These are phyloP conservation scores for Ypsolopha sequella DNA, from an alignment of 2,888 invertebrate species.

Conservation along the genomic window DNA sequence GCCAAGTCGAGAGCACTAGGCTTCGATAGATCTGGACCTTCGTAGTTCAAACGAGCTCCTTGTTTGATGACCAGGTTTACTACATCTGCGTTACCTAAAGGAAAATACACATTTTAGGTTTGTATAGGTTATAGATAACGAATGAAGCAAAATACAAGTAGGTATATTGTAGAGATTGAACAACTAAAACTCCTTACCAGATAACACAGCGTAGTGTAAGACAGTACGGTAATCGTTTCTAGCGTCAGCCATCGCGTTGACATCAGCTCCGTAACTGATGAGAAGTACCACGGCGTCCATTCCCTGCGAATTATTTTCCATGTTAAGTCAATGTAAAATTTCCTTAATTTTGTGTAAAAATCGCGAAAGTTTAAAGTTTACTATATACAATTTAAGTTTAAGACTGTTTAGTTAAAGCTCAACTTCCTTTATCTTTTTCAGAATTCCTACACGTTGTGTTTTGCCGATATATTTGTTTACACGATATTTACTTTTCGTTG, in stretches of 20 bases:
- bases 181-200: slow-evolving; percentile 66
- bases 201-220: slow-evolving; percentile 88
- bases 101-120: no score
- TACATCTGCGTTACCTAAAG: slow-evolving; percentile 73
- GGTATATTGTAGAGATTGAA: background rate
- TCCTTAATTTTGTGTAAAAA: no score
- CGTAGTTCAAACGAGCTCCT: slow-evolving; percentile 81
- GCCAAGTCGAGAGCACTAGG: slow-evolving; percentile 89
- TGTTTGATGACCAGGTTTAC: slow-evolving; percentile 85
- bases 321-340: no score
- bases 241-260: slow-evolving; percentile 88
- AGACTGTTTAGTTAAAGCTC: no score
- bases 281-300: slow-evolving; percentile 82
- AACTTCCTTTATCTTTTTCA: no score
- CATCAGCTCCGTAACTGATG: slow-evolving; percentile 85
- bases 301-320: slow-evolving; percentile 56
- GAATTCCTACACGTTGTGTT: no score
- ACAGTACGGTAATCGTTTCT: slow-evolving; percentile 90
- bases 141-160: no score
- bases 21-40: slow-evolving; percentile 73
- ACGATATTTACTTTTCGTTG: slow-evolving; percentile 77
- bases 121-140: no score
- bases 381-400: no score
- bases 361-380: no score
- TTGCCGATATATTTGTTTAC: no score